Evolutionary conservation across 2,888 invertebrate genomes (phyloP), one percentile per base, ranked within the genome.

Genomic region (Perdita meconis): DNA sequence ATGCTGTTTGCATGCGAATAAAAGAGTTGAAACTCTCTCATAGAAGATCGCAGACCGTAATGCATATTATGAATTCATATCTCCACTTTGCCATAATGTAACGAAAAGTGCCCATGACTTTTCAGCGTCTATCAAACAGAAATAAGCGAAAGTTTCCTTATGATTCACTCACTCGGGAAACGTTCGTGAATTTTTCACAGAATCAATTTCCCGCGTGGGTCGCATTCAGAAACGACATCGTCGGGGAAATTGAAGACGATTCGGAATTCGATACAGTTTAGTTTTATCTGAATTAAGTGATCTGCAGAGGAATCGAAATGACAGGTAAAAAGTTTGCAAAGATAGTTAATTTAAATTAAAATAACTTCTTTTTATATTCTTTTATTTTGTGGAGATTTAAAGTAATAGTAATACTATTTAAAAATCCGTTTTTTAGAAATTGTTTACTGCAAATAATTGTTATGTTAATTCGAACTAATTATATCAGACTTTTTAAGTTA

Each of bases 151-250:
- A 51, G 8, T 71, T 59, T 16, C 44, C n/a, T 13, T 53, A 59
- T 59, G 38, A 36, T 57, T 59, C 42, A 57, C 26, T 26, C n/a
- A 38, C 10, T 38, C 12, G 40, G 24, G 38, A 42, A 50, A 22
- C 19, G 36, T 53, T 63, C 44, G 16, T 74, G 53, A 55, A 74
- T 74, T 53, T 73, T 72, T 72, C 73, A 64, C 8, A 16, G 42
- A 72, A 74, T 74, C 63, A 64, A 64, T 74, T 57, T 5, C 6
- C 13, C 1, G 12, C 36, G 16, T 0, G 57, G 44, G 19, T 3
- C 26, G 10, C 40, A 56, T 26, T 12, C 13, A 50, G 50, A 38
- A 16, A 38, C 24, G 16, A 10, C 12, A 10, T 10, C 13, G 5
- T 8, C 26, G 13, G n/a, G 55, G 13, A 55, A 22, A 8, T 30